phyloP scores from a whole-genome alignment of 1,140 invertebrate species.

The Zophobas morio region DNA sequence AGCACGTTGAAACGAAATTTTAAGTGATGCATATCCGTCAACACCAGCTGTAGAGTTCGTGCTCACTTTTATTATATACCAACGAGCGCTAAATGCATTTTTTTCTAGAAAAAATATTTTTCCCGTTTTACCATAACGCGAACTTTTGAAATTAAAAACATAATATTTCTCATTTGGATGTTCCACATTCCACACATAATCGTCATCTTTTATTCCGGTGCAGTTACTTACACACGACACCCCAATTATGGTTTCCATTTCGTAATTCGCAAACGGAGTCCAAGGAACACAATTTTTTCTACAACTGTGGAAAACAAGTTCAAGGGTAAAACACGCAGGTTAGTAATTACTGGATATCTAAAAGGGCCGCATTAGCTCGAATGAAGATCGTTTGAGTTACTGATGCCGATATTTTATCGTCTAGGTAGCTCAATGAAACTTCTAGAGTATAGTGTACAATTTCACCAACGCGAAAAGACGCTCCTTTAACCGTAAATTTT shows the following conservation, averaged over 20 bases:
- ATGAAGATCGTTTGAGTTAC: too few species aligned
- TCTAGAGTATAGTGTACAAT: background rate
- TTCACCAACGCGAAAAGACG: background rate
- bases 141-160: background rate
- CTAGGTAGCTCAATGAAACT: background rate
- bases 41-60: background rate
- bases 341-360: too few species aligned
- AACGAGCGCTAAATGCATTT: background rate
- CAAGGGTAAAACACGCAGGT: background rate
- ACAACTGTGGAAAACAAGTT: background rate
- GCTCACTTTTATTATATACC: background rate
- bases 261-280: background rate
- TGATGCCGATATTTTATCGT: too few species aligned
- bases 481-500: background rate
- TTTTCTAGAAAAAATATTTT: background rate
- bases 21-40: background rate
- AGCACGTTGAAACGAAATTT: background rate
- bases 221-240: constrained; percentile 4
- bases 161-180: background rate
- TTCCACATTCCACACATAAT: background rate
- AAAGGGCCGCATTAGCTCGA: too few species aligned
- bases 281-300: background rate
- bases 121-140: background rate
- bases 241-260: background rate
- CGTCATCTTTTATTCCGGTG: background rate